Evolutionary conservation across 2,113 vertebrate species (phyloP).

Genomic region (Rhabdornis inornatus): DNA sequence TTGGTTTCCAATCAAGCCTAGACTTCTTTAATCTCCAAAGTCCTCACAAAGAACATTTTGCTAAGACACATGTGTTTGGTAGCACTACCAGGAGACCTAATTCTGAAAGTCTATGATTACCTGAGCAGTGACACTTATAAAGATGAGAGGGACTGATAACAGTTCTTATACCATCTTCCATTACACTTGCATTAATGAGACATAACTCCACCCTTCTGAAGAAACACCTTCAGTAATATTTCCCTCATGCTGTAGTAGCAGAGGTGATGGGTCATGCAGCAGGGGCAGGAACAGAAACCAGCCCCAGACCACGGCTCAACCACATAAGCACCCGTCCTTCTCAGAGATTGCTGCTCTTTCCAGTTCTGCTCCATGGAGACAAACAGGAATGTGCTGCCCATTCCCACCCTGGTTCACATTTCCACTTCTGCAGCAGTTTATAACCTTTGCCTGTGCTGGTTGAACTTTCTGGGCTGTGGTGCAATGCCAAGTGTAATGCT

Average conservation of each 20-base stretch:
- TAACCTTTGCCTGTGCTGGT: neutral
- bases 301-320: neutral
- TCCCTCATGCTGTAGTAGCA: neutral
- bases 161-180: neutral
- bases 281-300: neutral
- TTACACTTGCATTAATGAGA: neutral
- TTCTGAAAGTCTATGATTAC: neutral
- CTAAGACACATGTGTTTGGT: neutral
- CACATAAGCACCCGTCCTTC: neutral
- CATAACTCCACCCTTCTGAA: neutral
- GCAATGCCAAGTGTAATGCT: neutral
- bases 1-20: slow-evolving; percentile 50
- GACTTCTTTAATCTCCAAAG: slow-evolving; percentile 24
- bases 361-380: neutral
- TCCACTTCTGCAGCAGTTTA: neutral
- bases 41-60: neutral
- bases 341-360: neutral
- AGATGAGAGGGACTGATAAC: neutral
- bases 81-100: neutral
- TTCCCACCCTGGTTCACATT: neutral
- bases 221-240: neutral
- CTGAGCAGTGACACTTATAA: neutral
- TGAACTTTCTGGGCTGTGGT: neutral
- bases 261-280: neutral
- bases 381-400: neutral